Evolutionary conservation across 2,113 vertebrate genomes (phyloP).

Genomic region (Apteryx owenii): DNA sequence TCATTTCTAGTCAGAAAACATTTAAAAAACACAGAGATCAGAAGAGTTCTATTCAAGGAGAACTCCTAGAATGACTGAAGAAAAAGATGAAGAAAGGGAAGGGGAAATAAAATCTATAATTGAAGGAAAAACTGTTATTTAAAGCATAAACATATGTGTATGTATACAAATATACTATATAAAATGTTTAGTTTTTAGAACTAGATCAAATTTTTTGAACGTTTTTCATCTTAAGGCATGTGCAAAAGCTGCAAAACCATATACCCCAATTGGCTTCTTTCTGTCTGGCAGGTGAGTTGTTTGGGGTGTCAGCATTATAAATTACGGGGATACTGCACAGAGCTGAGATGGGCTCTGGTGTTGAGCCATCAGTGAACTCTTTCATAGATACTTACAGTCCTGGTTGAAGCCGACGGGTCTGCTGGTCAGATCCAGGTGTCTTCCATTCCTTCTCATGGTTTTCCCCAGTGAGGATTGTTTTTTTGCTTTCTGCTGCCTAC

Average conservation of each 20-base stretch:
- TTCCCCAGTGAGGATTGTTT: neutral
- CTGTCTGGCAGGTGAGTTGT: neutral
- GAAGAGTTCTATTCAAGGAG: neutral
- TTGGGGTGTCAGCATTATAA: neutral
- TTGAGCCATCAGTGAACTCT: neutral
- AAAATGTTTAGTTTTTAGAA: neutral
- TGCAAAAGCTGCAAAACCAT: neutral
- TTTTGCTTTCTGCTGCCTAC: neutral
- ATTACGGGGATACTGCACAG: neutral
- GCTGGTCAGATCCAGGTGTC: neutral
- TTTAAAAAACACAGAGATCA: neutral
- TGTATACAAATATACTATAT: neutral
- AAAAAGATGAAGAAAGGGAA: neutral
- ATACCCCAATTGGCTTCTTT: neutral
- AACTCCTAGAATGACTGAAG: neutral
- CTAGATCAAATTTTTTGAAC: neutral
- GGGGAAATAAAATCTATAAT: neutral
- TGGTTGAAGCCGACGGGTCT: neutral
- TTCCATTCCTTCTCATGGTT: slow-evolving; percentile 28
- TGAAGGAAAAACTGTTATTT: neutral
- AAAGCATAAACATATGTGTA: neutral
- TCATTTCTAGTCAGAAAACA: neutral
- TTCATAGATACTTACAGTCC: neutral
- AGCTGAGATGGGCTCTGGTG: neutral
- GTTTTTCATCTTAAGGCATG: slow-evolving; percentile 5